phyloP scores from a whole-genome alignment of 2,888 invertebrate species.

The Oscheius sp. region DNA sequence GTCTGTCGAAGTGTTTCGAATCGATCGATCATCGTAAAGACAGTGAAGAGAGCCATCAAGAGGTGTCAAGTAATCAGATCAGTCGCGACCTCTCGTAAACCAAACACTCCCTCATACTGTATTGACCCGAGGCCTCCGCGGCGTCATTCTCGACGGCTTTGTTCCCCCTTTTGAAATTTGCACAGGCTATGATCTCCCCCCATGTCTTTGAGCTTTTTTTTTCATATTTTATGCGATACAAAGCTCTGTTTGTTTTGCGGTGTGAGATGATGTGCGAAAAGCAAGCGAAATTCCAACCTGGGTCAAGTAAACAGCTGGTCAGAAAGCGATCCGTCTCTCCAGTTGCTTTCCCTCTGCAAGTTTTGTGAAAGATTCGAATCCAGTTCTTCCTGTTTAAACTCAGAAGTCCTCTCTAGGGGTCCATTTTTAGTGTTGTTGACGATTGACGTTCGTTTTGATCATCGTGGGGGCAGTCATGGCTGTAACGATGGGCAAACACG shows the following conservation, averaged over 20 bases:
- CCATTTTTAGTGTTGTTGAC: no score
- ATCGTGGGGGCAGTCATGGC: background rate
- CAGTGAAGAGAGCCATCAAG: background rate
- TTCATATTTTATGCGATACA: background rate
- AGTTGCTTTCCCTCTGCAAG: no score
- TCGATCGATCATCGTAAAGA: no score
- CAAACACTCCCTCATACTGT: background rate
- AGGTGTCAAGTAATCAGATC: slow-evolving; percentile 28
- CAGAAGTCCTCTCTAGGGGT: no score
- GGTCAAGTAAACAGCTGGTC: no score
- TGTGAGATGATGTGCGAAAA: no score
- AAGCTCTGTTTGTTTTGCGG: no score
- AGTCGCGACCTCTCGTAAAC: slow-evolving; percentile 15
- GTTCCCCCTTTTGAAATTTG: slow-evolving; percentile 4
- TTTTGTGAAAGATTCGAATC: no score
- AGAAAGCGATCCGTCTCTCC: no score
- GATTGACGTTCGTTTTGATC: background rate
- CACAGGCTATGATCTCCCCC: slow-evolving; percentile 1
- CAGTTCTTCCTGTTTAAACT: no score
- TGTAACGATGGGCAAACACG: background rate
- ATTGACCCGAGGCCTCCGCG: slow-evolving; percentile 10
- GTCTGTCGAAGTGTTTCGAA: no score
- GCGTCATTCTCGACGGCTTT: slow-evolving; percentile 13
- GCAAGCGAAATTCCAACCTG: no score
- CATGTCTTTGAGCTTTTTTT: background rate